phyloP scores from a whole-genome alignment of 2,113 vertebrate genomes.

The Mandrillus leucophaeus region DNA sequence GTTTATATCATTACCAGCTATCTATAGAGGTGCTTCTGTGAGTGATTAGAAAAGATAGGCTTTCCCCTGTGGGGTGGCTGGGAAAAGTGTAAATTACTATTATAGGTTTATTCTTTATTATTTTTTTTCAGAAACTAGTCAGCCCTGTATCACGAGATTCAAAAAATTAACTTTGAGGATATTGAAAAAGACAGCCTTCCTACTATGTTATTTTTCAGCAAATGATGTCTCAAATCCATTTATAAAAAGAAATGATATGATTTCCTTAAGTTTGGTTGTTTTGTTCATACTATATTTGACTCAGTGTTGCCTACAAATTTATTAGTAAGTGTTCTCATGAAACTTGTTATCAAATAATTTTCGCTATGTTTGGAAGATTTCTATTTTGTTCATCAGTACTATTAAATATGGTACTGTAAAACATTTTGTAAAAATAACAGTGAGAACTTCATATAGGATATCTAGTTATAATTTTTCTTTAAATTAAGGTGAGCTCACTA shows the following conservation, averaged over 20 bases:
- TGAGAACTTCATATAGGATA: conserved; percentile 17
- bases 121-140: conserved; percentile 38
- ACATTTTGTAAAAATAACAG: neutral
- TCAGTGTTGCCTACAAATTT: neutral
- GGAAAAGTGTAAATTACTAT: conserved; percentile 38
- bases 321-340: neutral
- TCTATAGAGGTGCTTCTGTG: neutral
- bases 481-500: conserved; percentile 26
- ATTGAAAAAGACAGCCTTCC: conserved; percentile 22
- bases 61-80: neutral
- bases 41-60: neutral
- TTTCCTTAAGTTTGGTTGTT: conserved; percentile 1
- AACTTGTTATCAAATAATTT: neutral
- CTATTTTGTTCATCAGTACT: neutral
- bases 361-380: conserved; percentile 3
- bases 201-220: conserved; percentile 54
- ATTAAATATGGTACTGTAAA: neutral
- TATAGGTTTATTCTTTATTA: neutral
- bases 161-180: conserved; percentile 55
- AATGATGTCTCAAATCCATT: conserved; percentile 30
- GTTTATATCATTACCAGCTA: neutral
- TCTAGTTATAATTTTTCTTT: neutral
- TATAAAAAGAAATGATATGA: neutral
- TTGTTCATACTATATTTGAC: neutral
- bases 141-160: conserved; percentile 20